phyloP scores from a whole-genome alignment of 2,797 vertebrate species.

The Enteromius fasciolatus region DNA sequence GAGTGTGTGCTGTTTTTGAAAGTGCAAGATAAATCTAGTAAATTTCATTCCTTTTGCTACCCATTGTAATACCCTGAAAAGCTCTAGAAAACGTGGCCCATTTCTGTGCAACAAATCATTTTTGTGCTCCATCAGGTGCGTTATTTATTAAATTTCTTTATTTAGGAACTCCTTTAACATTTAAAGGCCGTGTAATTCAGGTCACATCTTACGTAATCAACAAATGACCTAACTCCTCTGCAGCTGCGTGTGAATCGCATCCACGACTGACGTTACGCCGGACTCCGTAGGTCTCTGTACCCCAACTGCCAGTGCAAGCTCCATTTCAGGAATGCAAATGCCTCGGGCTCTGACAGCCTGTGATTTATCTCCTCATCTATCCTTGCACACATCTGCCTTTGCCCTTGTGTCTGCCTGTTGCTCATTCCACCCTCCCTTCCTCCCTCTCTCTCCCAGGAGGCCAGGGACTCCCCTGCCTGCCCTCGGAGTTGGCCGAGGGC shows the following conservation, averaged over 20 bases:
- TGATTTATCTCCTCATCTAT: conserved; percentile 86
- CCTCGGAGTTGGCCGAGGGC: conserved; percentile 51
- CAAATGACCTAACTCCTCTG: conserved; percentile 23
- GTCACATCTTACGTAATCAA: conserved; percentile 28
- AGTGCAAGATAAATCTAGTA: conserved; percentile 31
- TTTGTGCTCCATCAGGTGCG: not conserved
- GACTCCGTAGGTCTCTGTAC: conserved; percentile 49
- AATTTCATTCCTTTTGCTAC: conserved; percentile 6
- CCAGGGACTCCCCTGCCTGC: conserved; percentile 69
- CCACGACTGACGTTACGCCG: conserved; percentile 31
- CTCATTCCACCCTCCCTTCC: conserved; percentile 70
- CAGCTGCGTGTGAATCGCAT: conserved; percentile 22
- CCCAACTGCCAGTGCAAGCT: conserved; percentile 76
- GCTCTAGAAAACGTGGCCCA: not conserved
- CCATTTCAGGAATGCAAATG: conserved; percentile 84
- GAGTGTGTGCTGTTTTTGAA: conserved; percentile 26
- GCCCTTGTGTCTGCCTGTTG: conserved; percentile 83
- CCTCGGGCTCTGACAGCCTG: conserved; percentile 74
- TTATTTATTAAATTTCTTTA: conserved; percentile 30
- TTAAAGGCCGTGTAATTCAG: conserved; percentile 18
- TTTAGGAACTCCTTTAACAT: conserved; percentile 17
- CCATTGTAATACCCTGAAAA: not conserved
- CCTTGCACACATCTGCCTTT: conserved; percentile 82
- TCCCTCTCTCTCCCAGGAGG: conserved; percentile 70
- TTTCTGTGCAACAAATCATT: not conserved